A percentile compares a stretch with the other conserved stretches of the same genome.
Evolutionary conservation across 2,797 vertebrate genomes (phyloP).

Genomic region (Ispidina lecontei): DNA sequence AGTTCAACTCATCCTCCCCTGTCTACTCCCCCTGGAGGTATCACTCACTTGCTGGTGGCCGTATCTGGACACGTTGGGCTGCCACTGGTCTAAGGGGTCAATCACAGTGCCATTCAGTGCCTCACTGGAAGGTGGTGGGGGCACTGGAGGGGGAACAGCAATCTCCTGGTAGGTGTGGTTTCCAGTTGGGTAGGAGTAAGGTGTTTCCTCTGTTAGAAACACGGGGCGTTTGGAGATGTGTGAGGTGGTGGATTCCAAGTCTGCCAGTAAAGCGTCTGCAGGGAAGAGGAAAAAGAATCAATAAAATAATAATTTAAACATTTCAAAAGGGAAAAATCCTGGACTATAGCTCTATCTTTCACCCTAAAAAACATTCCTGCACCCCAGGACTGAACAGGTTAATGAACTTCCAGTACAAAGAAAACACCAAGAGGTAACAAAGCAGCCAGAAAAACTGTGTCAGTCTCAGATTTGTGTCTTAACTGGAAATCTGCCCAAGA

Average conservation of each 20-base stretch:
- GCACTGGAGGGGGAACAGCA: constrained; percentile 87
- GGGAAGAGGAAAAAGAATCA: not conserved
- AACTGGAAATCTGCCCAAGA: not conserved
- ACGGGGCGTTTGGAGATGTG: constrained; percentile 94
- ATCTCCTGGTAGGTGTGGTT: constrained; percentile 90
- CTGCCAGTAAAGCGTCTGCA: constrained; percentile 92
- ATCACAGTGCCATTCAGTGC: constrained; percentile 90
- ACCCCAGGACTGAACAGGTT: not conserved
- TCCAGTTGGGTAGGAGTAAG: constrained; percentile 92
- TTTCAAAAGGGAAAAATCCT: not conserved
- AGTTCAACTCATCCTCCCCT: not conserved
- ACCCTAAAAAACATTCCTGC: not conserved
- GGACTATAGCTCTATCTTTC: not conserved
- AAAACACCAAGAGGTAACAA: not conserved
- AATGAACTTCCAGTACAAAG: not conserved
- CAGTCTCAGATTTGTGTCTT: not conserved
- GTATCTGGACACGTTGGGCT: constrained; percentile 79
- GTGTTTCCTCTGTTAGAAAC: constrained; percentile 91
- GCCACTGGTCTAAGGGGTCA: constrained; percentile 83
- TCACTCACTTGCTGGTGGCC: constrained; percentile 86
- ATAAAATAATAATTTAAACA: too few species aligned
- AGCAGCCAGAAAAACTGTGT: not conserved
- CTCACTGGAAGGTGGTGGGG: constrained; percentile 88
- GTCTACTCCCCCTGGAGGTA: not conserved
- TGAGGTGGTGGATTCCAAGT: constrained; percentile 96